phyloP scores from a whole-genome alignment of 2,113 vertebrate species.

The Phalacrocorax brasilianus region DNA sequence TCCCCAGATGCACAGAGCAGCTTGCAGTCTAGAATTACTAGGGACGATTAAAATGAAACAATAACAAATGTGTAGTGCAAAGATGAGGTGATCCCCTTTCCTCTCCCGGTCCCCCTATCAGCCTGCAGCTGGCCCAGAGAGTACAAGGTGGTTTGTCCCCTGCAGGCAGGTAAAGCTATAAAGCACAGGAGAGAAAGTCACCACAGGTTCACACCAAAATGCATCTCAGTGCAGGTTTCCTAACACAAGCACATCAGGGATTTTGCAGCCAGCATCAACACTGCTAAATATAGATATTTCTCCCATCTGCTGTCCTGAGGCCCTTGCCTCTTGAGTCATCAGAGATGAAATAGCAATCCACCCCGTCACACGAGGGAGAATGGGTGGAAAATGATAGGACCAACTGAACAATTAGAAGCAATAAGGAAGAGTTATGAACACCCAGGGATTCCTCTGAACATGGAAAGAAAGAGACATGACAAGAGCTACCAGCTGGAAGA shows the following conservation, averaged over 20 bases:
- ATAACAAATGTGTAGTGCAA: conserved; percentile 16
- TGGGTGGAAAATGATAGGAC: neutral
- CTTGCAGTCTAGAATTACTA: conserved; percentile 14
- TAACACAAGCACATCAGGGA: neutral
- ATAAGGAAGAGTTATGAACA: neutral
- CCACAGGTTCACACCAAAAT: neutral
- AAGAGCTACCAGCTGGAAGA: conserved; percentile 36
- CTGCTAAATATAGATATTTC: neutral
- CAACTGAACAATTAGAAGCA: neutral
- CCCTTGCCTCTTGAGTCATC: neutral
- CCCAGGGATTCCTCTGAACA: neutral
- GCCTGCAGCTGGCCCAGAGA: neutral
- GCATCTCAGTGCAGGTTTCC: neutral
- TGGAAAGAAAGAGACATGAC: neutral
- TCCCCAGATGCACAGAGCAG: neutral
- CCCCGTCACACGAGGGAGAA: neutral
- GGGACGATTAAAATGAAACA: conserved; percentile 7
- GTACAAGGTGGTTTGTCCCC: neutral
- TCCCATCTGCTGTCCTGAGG: neutral
- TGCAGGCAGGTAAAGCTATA: neutral
- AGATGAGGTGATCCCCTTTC: neutral
- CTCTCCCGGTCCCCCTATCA: neutral
- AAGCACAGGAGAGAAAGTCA: neutral
- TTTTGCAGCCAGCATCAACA: neutral
- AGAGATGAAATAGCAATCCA: neutral